Evolutionary conservation across 2,888 invertebrate species (phyloP), one percentile per base, ranked within the genome.

Genomic region (Tridacna gigas): DNA sequence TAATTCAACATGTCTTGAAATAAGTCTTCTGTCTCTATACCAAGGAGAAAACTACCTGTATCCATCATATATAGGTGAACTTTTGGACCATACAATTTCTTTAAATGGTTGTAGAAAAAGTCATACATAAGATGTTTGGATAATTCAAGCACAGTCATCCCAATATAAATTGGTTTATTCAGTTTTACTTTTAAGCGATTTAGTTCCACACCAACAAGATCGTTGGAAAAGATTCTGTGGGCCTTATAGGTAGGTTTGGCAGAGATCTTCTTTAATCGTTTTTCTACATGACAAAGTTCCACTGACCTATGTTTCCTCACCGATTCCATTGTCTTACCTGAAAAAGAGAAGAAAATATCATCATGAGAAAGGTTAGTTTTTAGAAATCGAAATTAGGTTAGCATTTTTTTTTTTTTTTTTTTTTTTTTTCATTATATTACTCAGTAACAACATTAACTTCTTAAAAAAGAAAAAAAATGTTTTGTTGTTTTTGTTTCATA

Each of bases 311-410:
- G 89, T 67, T 95, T 95, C 25, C 93, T 84, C 9, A 94, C 93
- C 91, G 95, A 95, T 88, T 95, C 95, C 93, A 95, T 95, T 0
- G 94, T 94, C 90, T 95, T 95, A 18, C 94, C 93, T 88, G 91
- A 94, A 60, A 93, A 26, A 89, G n/a, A n/a, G 56, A 66, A 65
- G 9, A n/a, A 65, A 65, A 26, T 22, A 4, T 65, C n/a, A n/a
- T n/a, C n/a, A n/a, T n/a, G n/a, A n/a, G n/a, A n/a, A n/a, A n/a
- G n/a, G n/a, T n/a, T n/a, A n/a, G n/a, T n/a, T n/a, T n/a, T n/a
- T n/a, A n/a, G n/a, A n/a, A n/a, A n/a, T n/a, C n/a, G n/a, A n/a
- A n/a, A n/a, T n/a, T n/a, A n/a, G n/a, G n/a, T n/a, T n/a, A n/a
- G n/a, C n/a, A n/a, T n/a, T n/a, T n/a, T n/a, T n/a, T n/a, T n/a